Evolutionary conservation across 2,113 vertebrate genomes (phyloP).

Genomic region (Danio rerio): GRCz12tu NC_133193.1:13340501-13341000

Average conservation of each 20-base stretch:
- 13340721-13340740: too few species aligned
- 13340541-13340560: constrained; percentile 21
- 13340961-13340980: too few species aligned
- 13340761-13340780: neutral
- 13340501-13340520: constrained; percentile 47
- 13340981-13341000: too few species aligned
- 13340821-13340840: neutral
- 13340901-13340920: too few species aligned
- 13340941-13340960: too few species aligned
- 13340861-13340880: neutral
- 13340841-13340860: neutral
- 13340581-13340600: neutral
- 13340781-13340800: neutral
- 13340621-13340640: too few species aligned
- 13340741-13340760: neutral
- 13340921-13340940: too few species aligned
- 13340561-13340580: neutral
- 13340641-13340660: neutral
- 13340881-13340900: too few species aligned
- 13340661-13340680: neutral
- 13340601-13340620: too few species aligned
- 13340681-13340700: neutral
- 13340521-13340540: constrained; percentile 39
- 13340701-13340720: neutral
- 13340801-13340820: neutral